phyloP scores from a whole-genome alignment of 92 coral and sea anemone genomes.

The Epizoanthus stellaris region DNA sequence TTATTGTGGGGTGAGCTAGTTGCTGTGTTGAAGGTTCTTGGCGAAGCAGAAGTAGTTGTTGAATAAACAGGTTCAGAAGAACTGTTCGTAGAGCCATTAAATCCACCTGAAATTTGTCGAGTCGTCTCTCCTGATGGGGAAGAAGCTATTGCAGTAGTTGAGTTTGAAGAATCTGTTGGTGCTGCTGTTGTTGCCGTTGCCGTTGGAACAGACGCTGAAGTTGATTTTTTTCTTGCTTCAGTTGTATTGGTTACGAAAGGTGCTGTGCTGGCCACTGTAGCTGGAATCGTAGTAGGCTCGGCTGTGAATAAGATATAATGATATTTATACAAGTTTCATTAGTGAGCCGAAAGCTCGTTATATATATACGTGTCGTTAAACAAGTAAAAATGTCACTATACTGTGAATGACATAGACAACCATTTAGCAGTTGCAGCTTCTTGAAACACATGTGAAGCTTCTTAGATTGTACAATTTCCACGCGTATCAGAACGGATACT shows the following conservation, averaged over 20 bases:
- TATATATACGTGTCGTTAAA: no score
- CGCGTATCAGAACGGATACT: no score
- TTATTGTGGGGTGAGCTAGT: background rate
- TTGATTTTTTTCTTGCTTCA: no score
- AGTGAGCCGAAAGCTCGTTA: background rate
- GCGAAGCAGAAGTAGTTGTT: constrained; percentile 7
- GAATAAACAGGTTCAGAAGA: background rate
- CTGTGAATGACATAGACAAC: no score
- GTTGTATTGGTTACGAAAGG: background rate
- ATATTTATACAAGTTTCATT: background rate
- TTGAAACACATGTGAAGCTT: no score
- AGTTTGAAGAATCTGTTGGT: no score
- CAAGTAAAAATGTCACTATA: no score
- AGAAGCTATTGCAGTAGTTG: no score
- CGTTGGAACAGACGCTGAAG: background rate
- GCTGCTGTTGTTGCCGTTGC: background rate
- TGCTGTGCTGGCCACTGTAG: background rate
- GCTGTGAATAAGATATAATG: background rate
- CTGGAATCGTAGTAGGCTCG: constrained; percentile 23
- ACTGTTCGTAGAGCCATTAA: background rate
- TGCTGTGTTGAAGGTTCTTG: background rate
- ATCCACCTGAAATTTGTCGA: no score
- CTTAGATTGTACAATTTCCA: no score
- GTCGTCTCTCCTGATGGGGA: no score
- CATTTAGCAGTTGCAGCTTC: no score